Conservation (phyloP, 2,888 invertebrate species). For the Linnaemya vulpina region DNA sequence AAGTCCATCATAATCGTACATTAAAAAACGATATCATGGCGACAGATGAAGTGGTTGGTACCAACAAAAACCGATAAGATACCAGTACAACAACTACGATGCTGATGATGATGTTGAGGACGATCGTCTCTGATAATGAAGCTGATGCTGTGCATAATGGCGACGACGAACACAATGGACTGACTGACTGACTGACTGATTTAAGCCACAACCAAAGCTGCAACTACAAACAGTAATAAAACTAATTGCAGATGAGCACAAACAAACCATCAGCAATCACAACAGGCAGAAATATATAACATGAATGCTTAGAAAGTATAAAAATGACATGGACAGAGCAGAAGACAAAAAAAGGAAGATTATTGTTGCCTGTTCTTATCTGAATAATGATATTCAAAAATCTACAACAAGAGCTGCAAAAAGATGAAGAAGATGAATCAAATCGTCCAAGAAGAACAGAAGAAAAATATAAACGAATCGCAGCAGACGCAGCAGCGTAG, state of each 20-base stretch:
- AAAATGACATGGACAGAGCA: slow-evolving; percentile 57
- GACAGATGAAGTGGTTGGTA: slow-evolving; percentile 71
- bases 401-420: slow-evolving; percentile 71
- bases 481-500: slow-evolving; percentile 29
- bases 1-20: slow-evolving; percentile 70
- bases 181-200: slow-evolving; percentile 46
- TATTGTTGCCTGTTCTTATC: slow-evolving; percentile 70
- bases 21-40: slow-evolving; percentile 61
- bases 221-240: slow-evolving; percentile 40
- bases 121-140: slow-evolving; percentile 4
- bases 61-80: slow-evolving; percentile 63
- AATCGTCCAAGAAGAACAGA: slow-evolving; percentile 10
- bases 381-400: slow-evolving; percentile 74
- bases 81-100: slow-evolving; percentile 49
- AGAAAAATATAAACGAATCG: slow-evolving; percentile 1
- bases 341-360: slow-evolving; percentile 30
- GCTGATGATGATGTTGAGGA: slow-evolving; percentile 2
- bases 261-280: slow-evolving; percentile 28
- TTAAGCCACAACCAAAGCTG: slow-evolving; percentile 17
- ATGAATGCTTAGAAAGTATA: slow-evolving; percentile 67
- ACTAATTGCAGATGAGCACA: slow-evolving; percentile 60
- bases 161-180: slow-evolving; percentile 32
- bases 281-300: slow-evolving; percentile 31
- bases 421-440: slow-evolving; percentile 61
- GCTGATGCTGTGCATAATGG: not conserved